Base-by-base conservation (phyloP, 2,113 vertebrate species). In the Mesocricetus auratus region DNA sequence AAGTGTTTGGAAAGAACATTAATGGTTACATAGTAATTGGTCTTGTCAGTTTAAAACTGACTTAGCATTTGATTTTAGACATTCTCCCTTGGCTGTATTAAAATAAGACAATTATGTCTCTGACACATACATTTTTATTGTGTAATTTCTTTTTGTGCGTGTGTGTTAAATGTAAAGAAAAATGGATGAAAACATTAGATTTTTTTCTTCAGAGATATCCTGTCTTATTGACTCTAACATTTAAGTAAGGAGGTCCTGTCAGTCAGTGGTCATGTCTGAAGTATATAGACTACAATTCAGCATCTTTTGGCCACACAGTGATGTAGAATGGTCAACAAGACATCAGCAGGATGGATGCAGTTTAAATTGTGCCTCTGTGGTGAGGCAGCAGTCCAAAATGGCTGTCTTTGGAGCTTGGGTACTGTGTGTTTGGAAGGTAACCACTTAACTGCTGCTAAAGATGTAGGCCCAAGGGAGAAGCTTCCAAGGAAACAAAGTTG, bases 21-120 rank as follows among this genome's bases (percentile, higher is more conserved):
- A 86, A 82, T 56, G 24, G 2, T 39, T 19, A 66, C 50, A 64
- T 45, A 53, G 60, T 92, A 81, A 92, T 75, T 87, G 8, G 4
- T 90, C 91, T 94, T 96, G 47, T 66, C 79, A 88, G 78, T 92
- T 39, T 22, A 62, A 93, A 96, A 78, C 64, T n/a, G 22, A 39
- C 31, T 62, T 66, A 89, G 69, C n/a, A 69, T 90, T 94, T 96
- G 42, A 89, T 86, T 94, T 95, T 94, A 81, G 31, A 95, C 4
- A 62, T 79, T 26, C 0, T 60, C 3, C 56, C 5, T 17, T 83
- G n/a, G 16, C 19, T 94, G 93, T 82, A 87, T 83, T 86, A 89
- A 68, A 90, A 95, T 42, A 17, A 50, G 16, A 86, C 26, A 89
- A 66, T 78, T 82, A 8, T 86, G 88, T 94, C 42, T 86, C 60